Percentiles rank a stretch among this genome's conserved stretches.
Conservation (phyloP, 30 jellyfish, hydroid and myxozoan genomes). For the Clytia hemisphaerica region DNA sequence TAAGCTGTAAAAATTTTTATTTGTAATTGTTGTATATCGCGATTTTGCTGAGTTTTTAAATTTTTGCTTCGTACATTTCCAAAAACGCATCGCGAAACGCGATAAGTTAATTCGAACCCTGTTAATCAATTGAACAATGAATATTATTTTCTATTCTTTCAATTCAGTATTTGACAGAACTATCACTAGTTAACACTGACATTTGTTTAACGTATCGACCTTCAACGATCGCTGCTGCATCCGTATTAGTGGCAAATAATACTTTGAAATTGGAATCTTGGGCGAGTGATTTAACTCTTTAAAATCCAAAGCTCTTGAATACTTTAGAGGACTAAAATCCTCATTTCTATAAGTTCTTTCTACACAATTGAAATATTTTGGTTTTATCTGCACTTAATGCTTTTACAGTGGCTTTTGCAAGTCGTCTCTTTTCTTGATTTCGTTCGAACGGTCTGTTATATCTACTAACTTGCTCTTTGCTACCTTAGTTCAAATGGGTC, state of each 20-base stretch:
- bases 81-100: too few species aligned
- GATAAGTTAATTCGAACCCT: neutral
- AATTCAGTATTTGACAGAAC: conserved; percentile 66
- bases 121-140: neutral
- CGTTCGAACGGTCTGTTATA: too few species aligned
- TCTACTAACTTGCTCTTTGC: too few species aligned
- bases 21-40: neutral
- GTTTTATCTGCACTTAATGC: too few species aligned
- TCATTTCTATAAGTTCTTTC: too few species aligned
- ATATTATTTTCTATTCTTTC: neutral
- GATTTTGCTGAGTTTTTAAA: neutral
- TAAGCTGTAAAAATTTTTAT: too few species aligned
- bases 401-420: too few species aligned
- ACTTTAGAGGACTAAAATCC: too few species aligned
- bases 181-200: conserved; percentile 58
- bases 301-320: too few species aligned
- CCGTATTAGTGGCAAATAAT: conserved; percentile 66
- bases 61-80: neutral
- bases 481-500: too few species aligned
- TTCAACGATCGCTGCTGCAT: conserved; percentile 95
- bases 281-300: conserved; percentile 44
- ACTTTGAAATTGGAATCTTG: conserved; percentile 51
- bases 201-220: conserved; percentile 68
- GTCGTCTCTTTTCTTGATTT: too few species aligned
- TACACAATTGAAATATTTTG: too few species aligned